Conservation (phyloP, 2,797 vertebrate species). For the Siniperca obscura region DNA sequence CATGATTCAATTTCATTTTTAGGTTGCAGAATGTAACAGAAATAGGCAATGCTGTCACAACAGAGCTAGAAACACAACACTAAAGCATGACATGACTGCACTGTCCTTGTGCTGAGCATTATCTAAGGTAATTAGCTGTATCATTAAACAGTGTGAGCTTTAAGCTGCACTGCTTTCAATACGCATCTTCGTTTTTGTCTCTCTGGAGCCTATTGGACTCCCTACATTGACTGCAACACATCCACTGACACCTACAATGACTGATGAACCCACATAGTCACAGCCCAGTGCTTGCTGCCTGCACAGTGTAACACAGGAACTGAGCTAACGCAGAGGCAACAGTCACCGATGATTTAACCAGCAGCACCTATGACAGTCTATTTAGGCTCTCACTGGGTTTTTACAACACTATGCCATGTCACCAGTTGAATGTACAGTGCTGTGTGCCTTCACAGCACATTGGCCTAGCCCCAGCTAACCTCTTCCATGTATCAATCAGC, state of each 20-base stretch:
- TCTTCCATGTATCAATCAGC: constrained; percentile 55
- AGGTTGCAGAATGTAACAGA: neutral
- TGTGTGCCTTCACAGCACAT: constrained; percentile 2
- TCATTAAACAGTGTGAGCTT: constrained; percentile 31
- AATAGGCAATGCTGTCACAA: neutral
- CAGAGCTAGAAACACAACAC: neutral
- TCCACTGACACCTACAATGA: constrained; percentile 44
- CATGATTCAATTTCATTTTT: neutral
- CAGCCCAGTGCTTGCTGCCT: constrained; percentile 14
- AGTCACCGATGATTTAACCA: constrained; percentile 8
- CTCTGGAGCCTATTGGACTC: constrained; percentile 16
- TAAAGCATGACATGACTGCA: neutral
- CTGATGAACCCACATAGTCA: constrained; percentile 42
- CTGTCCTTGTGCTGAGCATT: constrained; percentile 4
- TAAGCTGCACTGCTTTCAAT: constrained; percentile 30
- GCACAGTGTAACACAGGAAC: constrained; percentile 2
- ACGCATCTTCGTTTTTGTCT: constrained; percentile 9
- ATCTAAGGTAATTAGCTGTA: constrained; percentile 29
- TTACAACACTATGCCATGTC: constrained; percentile 4
- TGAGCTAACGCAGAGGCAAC: neutral
- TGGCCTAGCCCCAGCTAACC: constrained; percentile 60
- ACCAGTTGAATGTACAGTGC: constrained; percentile 23
- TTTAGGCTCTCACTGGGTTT: constrained; percentile 14
- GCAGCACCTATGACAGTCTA: constrained; percentile 7
- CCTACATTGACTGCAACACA: constrained; percentile 44